Evolutionary conservation across 2,888 invertebrate genomes (phyloP).

Genomic region (Callinectes sapidus): DNA sequence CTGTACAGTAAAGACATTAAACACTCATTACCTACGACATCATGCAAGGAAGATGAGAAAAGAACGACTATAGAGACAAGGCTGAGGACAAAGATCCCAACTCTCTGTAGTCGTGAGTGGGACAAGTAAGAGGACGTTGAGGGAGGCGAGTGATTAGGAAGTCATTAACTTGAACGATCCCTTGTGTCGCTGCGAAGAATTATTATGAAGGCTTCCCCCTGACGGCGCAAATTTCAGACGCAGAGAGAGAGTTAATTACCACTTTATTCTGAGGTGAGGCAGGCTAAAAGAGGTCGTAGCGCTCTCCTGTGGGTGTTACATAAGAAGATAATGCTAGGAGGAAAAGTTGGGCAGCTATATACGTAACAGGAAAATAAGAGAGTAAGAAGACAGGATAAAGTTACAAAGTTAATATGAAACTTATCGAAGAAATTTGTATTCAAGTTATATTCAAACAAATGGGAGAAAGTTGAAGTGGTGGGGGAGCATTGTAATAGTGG

Average conservation of each 20-base stretch:
- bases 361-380: background rate
- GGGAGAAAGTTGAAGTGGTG: background rate
- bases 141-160: conserved; percentile 3
- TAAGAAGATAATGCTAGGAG: background rate
- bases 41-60: background rate
- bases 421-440: background rate
- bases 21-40: background rate
- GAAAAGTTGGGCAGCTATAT: background rate
- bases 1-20: background rate
- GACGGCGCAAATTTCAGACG: conserved; percentile 14
- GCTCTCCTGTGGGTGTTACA: background rate
- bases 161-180: conserved; percentile 8
- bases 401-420: background rate
- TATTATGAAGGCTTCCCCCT: background rate
- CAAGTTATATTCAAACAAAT: background rate
- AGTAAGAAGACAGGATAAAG: background rate
- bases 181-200: conserved; percentile 10
- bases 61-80: background rate
- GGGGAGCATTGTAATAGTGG: background rate
- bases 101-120: background rate
- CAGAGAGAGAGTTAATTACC: background rate
- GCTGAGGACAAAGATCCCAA: background rate
- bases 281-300: background rate
- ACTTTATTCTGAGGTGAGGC: background rate
- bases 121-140: background rate